Percentiles rank a stretch among this genome's conserved stretches.
These are phyloP conservation scores for Enoplosus armatus DNA, from an alignment of 2,797 vertebrate species.

Conservation along the genomic window DNA sequence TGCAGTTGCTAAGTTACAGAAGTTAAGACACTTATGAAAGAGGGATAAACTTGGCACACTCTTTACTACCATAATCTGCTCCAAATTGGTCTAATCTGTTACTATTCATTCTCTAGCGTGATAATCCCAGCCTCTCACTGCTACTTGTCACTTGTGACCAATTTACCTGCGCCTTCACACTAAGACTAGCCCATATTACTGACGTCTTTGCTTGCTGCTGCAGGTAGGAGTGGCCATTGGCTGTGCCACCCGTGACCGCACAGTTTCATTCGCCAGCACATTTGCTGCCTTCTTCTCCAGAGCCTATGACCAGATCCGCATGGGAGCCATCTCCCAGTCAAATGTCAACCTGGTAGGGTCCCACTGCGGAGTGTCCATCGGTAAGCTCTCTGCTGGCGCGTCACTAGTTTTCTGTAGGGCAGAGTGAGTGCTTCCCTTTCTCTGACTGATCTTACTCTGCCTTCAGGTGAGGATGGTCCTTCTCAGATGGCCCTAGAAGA, in stretches of 20 bases:
- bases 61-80: slow-evolving; percentile 53
- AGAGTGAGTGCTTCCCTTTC: too few relatives aligned
- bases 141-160: slow-evolving; percentile 5
- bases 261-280: slow-evolving; percentile 88
- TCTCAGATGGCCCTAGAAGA: slow-evolving; percentile 94
- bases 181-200: not conserved
- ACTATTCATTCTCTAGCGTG: slow-evolving; percentile 47
- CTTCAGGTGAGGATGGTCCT: slow-evolving; percentile 89
- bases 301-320: slow-evolving; percentile 91
- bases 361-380: slow-evolving; percentile 91
- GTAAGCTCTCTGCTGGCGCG: slow-evolving; percentile 72
- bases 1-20: not conserved
- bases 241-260: slow-evolving; percentile 87
- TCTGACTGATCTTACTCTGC: not conserved
- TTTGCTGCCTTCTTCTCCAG: slow-evolving; percentile 90
- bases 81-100: slow-evolving; percentile 60
- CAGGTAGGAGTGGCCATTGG: slow-evolving; percentile 92
- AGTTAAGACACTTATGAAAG: slow-evolving; percentile 13
- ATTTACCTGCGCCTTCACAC: not conserved
- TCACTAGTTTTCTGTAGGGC: rapidly evolving
- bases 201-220: slow-evolving; percentile 9
- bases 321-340: slow-evolving; percentile 88
- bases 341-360: slow-evolving; percentile 92
- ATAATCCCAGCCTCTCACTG: slow-evolving; percentile 28
- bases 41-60: not conserved